phyloP scores from a whole-genome alignment of 2,797 vertebrate species.

The Otolemur crassicaudatus region DNA sequence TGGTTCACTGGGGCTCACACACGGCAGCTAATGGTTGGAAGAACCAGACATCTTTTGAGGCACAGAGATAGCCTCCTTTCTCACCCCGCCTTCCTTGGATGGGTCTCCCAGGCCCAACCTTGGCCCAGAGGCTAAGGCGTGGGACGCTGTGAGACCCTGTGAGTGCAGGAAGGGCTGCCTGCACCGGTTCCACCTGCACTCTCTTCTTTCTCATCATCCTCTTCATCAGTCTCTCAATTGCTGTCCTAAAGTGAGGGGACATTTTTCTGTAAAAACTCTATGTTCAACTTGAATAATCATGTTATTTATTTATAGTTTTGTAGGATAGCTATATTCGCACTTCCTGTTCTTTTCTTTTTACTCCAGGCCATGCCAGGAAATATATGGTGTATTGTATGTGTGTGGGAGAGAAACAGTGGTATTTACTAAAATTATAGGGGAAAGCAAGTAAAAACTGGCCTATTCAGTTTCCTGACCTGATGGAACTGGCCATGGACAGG shows the following conservation, averaged over 20 bases:
- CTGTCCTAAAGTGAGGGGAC: neutral
- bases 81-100: neutral
- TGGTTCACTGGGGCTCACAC: neutral
- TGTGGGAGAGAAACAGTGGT: neutral
- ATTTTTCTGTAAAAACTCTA: neutral
- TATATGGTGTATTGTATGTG: neutral
- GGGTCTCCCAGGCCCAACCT: neutral
- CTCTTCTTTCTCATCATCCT: neutral
- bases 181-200: neutral
- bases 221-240: neutral
- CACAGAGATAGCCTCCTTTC: neutral
- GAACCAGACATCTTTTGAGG: neutral
- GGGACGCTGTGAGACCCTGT: neutral
- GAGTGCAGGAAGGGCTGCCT: neutral
- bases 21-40: neutral
- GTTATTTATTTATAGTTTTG: neutral
- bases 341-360: conserved; percentile 37
- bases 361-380: neutral
- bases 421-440: neutral
- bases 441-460: neutral
- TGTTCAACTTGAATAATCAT: conserved; percentile 3
- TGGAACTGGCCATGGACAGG: neutral
- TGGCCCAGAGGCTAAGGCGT: neutral
- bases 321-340: neutral
- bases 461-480: neutral